Evolutionary conservation across 2,113 vertebrate genomes (phyloP).

Genomic region (Tricholaema leucomelas): DNA sequence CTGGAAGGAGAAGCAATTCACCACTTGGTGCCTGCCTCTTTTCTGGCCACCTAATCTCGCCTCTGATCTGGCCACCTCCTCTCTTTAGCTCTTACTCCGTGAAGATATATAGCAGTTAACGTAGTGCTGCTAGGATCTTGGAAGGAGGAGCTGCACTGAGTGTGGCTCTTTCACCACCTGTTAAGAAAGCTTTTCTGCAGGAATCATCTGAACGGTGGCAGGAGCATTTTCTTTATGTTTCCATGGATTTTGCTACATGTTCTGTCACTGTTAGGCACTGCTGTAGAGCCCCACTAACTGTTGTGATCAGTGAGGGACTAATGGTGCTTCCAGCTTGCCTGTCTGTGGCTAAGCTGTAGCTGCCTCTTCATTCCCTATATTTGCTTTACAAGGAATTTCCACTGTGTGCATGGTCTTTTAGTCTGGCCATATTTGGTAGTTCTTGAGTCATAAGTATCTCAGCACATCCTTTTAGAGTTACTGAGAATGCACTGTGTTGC

Average conservation of each 20-base stretch:
- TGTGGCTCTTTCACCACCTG: fast-evolving
- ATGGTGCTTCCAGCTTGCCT: neutral
- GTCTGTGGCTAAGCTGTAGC: neutral
- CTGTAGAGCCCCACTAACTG: neutral
- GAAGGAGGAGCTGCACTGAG: neutral
- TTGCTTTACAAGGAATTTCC: neutral
- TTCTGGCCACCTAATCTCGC: too few relatives aligned
- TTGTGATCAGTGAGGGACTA: neutral
- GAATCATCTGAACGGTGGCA: neutral
- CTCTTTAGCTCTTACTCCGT: fast-evolving
- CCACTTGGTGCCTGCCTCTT: neutral
- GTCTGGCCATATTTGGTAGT: neutral
- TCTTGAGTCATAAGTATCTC: neutral
- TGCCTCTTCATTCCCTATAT: neutral
- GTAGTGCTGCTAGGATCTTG: neutral
- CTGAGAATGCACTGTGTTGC: neutral
- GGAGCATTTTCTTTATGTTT: neutral
- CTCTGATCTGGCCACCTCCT: too few relatives aligned
- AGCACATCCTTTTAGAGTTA: neutral
- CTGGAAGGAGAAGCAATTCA: neutral
- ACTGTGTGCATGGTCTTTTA: fast-evolving
- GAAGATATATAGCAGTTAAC: neutral
- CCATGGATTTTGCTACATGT: neutral
- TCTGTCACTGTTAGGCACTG: neutral
- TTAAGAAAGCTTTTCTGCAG: neutral